phyloP scores from a whole-genome alignment of 1,140 invertebrate species.

The Gonioctena quinquepunctata region DNA sequence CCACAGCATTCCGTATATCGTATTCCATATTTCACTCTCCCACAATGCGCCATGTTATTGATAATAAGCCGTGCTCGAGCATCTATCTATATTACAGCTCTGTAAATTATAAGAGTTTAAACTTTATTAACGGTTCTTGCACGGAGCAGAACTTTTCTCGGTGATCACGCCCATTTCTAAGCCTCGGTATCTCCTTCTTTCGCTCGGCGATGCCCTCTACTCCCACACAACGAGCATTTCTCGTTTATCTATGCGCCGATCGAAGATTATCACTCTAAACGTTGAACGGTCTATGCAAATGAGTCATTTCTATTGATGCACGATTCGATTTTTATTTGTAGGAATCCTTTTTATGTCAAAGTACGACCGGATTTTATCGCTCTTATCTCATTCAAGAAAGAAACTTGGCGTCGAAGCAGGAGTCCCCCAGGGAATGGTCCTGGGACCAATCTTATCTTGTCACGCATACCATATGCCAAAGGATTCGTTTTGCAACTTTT shows the following conservation, averaged over 20 bases:
- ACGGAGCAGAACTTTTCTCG: not conserved
- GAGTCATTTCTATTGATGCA: no score
- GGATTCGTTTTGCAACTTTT: no score
- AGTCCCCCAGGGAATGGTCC: no score
- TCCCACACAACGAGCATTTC: not conserved
- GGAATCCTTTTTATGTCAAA: no score
- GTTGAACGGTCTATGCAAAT: no score
- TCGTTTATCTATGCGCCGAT: not conserved
- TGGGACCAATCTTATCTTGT: no score
- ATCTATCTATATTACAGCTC: not conserved
- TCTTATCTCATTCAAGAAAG: no score
- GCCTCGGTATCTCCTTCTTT: not conserved
- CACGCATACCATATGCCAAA: no score
- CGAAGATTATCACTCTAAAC: no score
- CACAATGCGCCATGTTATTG: not conserved
- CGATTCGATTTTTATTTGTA: no score
- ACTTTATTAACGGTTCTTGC: slow-evolving; percentile 11
- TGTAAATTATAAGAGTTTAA: not conserved
- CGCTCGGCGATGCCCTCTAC: slow-evolving; percentile 3
- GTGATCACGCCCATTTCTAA: not conserved
- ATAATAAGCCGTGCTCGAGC: not conserved
- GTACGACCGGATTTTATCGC: no score
- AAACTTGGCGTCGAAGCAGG: no score
- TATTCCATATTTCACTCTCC: not conserved
- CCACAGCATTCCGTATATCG: not conserved